Percentiles rank a stretch among this genome's conserved stretches.
These are phyloP conservation scores for Drosophila bipectinata DNA, from an alignment of 1,140 invertebrate species.

Conservation along the genomic window DNA sequence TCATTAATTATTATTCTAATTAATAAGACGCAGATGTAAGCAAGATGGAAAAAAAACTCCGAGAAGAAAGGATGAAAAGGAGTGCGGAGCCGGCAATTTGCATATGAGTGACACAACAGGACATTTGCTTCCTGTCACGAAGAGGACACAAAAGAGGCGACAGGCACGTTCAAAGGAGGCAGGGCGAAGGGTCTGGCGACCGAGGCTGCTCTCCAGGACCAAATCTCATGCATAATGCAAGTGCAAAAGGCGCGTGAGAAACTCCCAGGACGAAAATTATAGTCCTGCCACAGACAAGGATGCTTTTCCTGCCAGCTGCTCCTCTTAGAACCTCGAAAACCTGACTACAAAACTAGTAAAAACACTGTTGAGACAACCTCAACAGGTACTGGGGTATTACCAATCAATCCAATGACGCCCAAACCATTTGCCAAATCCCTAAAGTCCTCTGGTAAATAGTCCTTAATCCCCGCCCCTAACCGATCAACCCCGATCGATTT, in stretches of 20 bases:
- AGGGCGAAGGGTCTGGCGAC: slow-evolving; percentile 11
- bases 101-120: slow-evolving; percentile 83
- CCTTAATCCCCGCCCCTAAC: slow-evolving; percentile 27
- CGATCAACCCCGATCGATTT: slow-evolving; percentile 69
- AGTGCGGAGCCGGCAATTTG: slow-evolving; percentile 64
- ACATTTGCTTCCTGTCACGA: slow-evolving; percentile 78
- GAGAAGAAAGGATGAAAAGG: slow-evolving; percentile 15
- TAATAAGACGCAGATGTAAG: slow-evolving; percentile 69
- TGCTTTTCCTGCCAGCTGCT: slow-evolving; percentile 41
- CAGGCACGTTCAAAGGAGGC: slow-evolving; percentile 57
- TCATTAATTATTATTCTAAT: slow-evolving; percentile 84
- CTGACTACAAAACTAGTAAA: slow-evolving; percentile 2
- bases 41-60: slow-evolving; percentile 6
- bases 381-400: slow-evolving; percentile 40
- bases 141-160: slow-evolving; percentile 56
- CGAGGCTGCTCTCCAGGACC: slow-evolving; percentile 17
- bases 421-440: slow-evolving; percentile 54
- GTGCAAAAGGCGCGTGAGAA: slow-evolving; percentile 71
- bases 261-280: slow-evolving; percentile 49
- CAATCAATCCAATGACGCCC: slow-evolving; percentile 41
- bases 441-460: slow-evolving; percentile 16
- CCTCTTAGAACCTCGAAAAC: slow-evolving; percentile 1
- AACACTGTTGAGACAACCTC: slow-evolving; percentile 14
- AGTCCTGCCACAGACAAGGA: slow-evolving; percentile 14
- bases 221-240: slow-evolving; percentile 74